phyloP scores from a whole-genome alignment of 2,797 vertebrate genomes.

The Spondyliosoma cantharus region DNA sequence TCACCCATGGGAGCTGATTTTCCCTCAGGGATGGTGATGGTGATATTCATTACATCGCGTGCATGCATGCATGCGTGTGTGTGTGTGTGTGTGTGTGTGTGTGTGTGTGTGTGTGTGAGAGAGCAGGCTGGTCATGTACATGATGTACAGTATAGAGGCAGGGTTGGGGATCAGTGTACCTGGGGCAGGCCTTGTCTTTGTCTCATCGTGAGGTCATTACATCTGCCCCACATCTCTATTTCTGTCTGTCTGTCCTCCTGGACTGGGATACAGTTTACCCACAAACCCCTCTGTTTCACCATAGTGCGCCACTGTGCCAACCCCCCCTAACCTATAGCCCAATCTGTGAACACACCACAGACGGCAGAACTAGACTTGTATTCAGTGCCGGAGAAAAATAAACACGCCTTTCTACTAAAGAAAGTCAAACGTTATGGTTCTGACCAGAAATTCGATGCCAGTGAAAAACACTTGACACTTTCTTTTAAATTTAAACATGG shows the following conservation, averaged over 20 bases:
- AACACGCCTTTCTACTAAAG: background rate
- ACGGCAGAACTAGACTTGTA: background rate
- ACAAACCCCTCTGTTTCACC: conserved; percentile 18
- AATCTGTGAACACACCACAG: background rate
- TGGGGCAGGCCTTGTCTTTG: conserved; percentile 43
- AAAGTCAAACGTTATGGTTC: too few species aligned
- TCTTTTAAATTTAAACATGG: too few species aligned
- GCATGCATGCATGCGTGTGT: background rate
- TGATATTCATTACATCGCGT: conserved; percentile 10
- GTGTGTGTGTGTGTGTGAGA: background rate
- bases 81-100: background rate
- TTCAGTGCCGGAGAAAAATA: background rate
- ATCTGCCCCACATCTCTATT: conserved; percentile 34
- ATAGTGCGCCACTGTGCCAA: background rate
- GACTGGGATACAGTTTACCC: conserved; percentile 21
- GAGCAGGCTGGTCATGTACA: conserved; percentile 15
- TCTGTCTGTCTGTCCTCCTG: conserved; percentile 16
- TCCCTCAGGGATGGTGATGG: conserved; percentile 8
- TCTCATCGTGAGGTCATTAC: conserved; percentile 43
- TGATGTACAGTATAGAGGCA: conserved; percentile 34
- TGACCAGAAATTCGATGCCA: too few species aligned
- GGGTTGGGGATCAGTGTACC: conserved; percentile 33
- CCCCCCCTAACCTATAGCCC: background rate
- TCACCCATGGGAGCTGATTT: conserved; percentile 35
- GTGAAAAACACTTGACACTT: too few species aligned